A percentile compares a stretch with the other conserved stretches of the same genome.
Conservation (phyloP, 37 sponge, comb jelly and placozoan species). For the Diacarnus erythraeanus region DNA sequence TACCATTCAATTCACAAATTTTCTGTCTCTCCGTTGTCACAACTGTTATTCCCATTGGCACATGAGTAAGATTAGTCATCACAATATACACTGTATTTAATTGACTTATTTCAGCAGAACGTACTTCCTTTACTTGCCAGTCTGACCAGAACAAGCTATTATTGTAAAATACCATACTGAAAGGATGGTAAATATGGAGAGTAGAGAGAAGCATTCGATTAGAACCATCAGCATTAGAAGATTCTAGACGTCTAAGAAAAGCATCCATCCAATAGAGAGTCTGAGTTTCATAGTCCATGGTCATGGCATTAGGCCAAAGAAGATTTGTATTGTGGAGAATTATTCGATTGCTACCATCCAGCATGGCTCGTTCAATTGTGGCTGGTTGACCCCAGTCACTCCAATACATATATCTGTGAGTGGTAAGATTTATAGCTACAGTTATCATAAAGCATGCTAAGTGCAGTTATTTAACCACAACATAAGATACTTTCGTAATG, state of each 20-base stretch:
- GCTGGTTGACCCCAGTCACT: conserved; percentile 62
- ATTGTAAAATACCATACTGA: conserved; percentile 39
- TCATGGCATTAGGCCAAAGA: conserved; percentile 55
- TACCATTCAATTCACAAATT: too few species aligned
- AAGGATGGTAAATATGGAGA: conserved; percentile 46
- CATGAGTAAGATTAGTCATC: not conserved
- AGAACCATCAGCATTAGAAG: conserved; percentile 43
- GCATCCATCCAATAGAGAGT: conserved; percentile 82
- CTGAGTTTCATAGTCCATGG: conserved; percentile 55
- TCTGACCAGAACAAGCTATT: conserved; percentile 63
- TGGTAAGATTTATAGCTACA: too few species aligned
- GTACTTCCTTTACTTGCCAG: conserved; percentile 36
- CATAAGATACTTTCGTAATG: too few species aligned
- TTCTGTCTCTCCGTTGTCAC: conserved; percentile 2
- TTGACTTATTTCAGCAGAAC: not conserved
- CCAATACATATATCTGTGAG: conserved; percentile 65
- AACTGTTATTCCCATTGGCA: conserved; percentile 26
- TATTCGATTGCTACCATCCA: conserved; percentile 47
- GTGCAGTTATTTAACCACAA: too few species aligned
- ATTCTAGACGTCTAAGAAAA: conserved; percentile 34
- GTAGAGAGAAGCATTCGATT: conserved; percentile 20
- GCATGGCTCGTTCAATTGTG: conserved; percentile 45
- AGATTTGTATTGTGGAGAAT: conserved; percentile 33
- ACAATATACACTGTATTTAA: not conserved
- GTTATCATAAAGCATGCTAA: too few species aligned